A percentile compares a stretch with the other conserved stretches of the same genome.
Conservation (phyloP, 2,888 invertebrate genomes). For the Biston betularia region DNA sequence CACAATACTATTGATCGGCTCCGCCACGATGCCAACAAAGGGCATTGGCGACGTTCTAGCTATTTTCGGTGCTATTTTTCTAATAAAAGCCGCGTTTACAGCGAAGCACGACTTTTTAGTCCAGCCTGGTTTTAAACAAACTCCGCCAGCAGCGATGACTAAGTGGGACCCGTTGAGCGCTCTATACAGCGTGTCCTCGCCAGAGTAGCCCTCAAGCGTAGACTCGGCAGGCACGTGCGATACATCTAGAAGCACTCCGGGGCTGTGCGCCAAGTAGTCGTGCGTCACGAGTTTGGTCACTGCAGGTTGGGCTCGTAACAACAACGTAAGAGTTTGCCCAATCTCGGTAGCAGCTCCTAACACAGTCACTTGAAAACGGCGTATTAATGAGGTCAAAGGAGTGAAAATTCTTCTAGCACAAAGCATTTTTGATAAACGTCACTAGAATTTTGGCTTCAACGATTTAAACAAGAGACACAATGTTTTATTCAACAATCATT, state of each 20-base stretch:
- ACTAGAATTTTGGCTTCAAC: conserved; percentile 6
- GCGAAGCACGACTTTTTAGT: conserved; percentile 87
- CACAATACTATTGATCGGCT: conserved; percentile 76
- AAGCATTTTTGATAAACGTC: conserved; percentile 36
- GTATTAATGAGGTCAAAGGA: conserved; percentile 29
- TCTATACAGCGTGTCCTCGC: conserved; percentile 60
- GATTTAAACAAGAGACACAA: too few relatives aligned
- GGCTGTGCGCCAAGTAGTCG: conserved; percentile 72
- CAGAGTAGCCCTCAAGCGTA: conserved; percentile 62
- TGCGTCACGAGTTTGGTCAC: conserved; percentile 87
- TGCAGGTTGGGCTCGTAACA: conserved; percentile 85
- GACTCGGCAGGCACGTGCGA: conserved; percentile 76
- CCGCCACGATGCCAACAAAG: conserved; percentile 74
- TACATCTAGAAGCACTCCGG: conserved; percentile 76
- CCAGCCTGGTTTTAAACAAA: conserved; percentile 86
- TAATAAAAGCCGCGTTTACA: conserved; percentile 73
- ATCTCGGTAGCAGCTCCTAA: conserved; percentile 77
- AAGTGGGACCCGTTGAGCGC: conserved; percentile 86
- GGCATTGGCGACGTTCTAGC: conserved; percentile 67
- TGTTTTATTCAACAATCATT: background rate
- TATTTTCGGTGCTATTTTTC: conserved; percentile 59
- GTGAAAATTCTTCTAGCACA: conserved; percentile 38
- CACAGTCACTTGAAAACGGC: conserved; percentile 69
- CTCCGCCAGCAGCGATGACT: conserved; percentile 89
- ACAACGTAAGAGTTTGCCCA: conserved; percentile 84